Evolutionary conservation across 2,888 invertebrate species (phyloP).

Genomic region (Pimpla rufipes): DNA sequence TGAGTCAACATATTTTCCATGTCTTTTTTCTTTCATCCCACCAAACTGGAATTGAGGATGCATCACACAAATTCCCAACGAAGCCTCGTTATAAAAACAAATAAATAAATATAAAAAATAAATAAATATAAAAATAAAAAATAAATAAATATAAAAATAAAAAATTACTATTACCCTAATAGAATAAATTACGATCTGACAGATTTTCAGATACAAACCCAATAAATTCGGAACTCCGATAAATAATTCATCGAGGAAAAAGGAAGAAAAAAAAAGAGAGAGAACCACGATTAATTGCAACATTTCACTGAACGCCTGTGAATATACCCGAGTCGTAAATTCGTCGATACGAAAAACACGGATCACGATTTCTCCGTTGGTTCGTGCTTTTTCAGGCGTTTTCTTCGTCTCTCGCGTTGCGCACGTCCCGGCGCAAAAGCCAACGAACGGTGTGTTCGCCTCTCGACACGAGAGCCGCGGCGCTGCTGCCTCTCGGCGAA

Average conservation of each 20-base stretch:
- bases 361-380: slow-evolving; percentile 18
- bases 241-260: neutral
- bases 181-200: too few relatives aligned
- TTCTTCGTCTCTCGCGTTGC: slow-evolving; percentile 12
- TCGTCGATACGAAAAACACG: neutral
- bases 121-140: too few relatives aligned
- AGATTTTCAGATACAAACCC: too few relatives aligned
- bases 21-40: neutral
- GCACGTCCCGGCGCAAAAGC: neutral
- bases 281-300: neutral
- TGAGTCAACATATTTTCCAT: neutral
- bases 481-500: slow-evolving; percentile 53
- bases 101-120: too few relatives aligned
- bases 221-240: neutral
- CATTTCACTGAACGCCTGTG: neutral
- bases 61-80: too few relatives aligned
- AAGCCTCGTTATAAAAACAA: too few relatives aligned
- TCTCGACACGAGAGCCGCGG: neutral
- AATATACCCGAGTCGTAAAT: neutral
- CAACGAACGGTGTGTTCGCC: slow-evolving; percentile 17
- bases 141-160: too few relatives aligned
- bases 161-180: too few relatives aligned
- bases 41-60: too few relatives aligned
- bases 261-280: neutral
- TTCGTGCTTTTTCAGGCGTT: neutral